These are phyloP conservation scores for Ectropis grisescens DNA, from an alignment of 1,140 invertebrate genomes.

Conservation along the genomic window DNA sequence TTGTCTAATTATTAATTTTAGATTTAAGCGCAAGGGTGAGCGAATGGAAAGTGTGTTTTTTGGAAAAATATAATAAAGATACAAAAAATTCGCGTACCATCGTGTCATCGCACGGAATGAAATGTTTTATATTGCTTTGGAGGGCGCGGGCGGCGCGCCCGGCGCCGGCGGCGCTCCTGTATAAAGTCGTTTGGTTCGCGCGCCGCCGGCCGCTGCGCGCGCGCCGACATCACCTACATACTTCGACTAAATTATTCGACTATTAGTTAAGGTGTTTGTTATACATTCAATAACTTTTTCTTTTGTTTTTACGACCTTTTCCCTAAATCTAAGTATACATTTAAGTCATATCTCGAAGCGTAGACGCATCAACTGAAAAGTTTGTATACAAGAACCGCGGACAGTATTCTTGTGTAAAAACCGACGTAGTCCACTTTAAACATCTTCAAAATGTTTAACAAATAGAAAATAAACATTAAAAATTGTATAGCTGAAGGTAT, in stretches of 20 bases:
- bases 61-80: slow-evolving; percentile 43
- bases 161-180: slow-evolving; percentile 15
- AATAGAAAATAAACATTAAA: slow-evolving; percentile 65
- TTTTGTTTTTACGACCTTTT: slow-evolving; percentile 66
- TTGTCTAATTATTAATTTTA: slow-evolving; percentile 70
- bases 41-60: slow-evolving; percentile 65
- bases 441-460: slow-evolving; percentile 67
- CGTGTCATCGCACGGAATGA: slow-evolving; percentile 65
- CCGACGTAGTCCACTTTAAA: slow-evolving; percentile 59
- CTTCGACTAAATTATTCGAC: slow-evolving; percentile 62
- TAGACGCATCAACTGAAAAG: slow-evolving; percentile 50
- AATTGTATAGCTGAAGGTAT: slow-evolving; percentile 69
- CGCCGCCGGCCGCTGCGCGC: slow-evolving; percentile 21
- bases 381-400: slow-evolving; percentile 43
- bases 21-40: slow-evolving; percentile 64
- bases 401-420: slow-evolving; percentile 40
- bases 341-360: slow-evolving; percentile 67
- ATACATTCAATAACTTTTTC: slow-evolving; percentile 66
- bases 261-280: slow-evolving; percentile 70
- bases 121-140: slow-evolving; percentile 68
- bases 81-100: slow-evolving; percentile 55
- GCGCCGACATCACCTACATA: slow-evolving; percentile 20
- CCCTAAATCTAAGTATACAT: slow-evolving; percentile 66
- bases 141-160: slow-evolving; percentile 23
- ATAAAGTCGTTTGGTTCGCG: neutral